Base-by-base conservation (phyloP, 2,888 invertebrate species). In the Busseola fusca region DNA sequence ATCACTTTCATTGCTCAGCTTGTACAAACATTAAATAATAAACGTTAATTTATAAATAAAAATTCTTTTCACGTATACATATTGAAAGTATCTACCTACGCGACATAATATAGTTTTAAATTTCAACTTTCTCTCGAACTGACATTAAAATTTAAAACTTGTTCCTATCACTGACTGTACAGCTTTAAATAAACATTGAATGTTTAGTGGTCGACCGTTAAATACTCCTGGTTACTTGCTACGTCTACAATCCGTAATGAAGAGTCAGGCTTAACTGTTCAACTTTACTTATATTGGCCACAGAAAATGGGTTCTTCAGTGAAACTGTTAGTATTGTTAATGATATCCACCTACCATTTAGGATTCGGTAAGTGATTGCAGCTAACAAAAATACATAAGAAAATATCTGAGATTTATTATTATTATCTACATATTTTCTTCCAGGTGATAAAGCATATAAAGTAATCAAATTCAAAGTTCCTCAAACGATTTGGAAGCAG, bases 141-240 rank as follows among this genome's bases (percentile, higher is more conserved):
- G 89, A 81, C 92, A 94, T 94, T 95, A 91, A 94, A 93, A 95
- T 95, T 94, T 93, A 90, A 94, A 95, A 94, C 95, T 94, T 93
- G 95, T 94, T 94, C 91, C 90, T 89, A 82, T 89, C 91, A 90
- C 85, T 91, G 91, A 89, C 71, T 88, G 91, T 88, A 87, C 86
- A 88, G 86, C 87, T 80, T 90, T 89, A 93, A 93, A 91, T 91
- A 91, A 91, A 90, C 91, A 91, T 92, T 84, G 88, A 83, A 87
- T 87, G 87, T 90, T 88, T 89, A 89, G 90, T 89, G 88, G 90
- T 87, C 87, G 87, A 86, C 88, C 84, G 91, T 94, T 95, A 95
- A 94, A 95, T 94, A 94, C 92, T 89, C 91, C 88, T 83, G 87
- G 90, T 88, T 87, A 89, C 90, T 89, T 88, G 87, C 82, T 87